These are phyloP conservation scores for Zosterops borbonicus DNA, from an alignment of 2,113 vertebrate genomes.

Conservation along the genomic window DNA sequence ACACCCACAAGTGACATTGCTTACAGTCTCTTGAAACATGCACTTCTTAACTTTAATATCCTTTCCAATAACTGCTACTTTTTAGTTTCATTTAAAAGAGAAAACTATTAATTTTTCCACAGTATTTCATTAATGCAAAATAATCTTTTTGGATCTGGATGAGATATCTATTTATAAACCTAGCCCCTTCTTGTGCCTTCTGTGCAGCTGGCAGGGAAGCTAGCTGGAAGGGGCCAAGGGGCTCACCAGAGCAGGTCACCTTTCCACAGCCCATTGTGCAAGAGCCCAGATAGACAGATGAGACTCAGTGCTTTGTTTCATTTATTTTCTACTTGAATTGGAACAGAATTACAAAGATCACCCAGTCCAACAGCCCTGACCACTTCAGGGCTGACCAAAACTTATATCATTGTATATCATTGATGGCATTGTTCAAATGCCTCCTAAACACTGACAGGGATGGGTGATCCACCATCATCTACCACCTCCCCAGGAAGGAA, in stretches of 20 bases:
- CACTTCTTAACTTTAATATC: neutral
- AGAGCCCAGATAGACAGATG: accelerated
- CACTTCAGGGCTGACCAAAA: neutral
- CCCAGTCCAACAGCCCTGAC: neutral
- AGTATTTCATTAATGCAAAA: neutral
- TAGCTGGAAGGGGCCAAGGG: neutral
- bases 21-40: neutral
- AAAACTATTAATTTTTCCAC: neutral
- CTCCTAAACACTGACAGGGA: neutral
- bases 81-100: neutral
- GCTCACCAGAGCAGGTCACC: neutral
- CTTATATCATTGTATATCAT: neutral
- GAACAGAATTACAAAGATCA: neutral
- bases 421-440: neutral
- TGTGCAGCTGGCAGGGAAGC: neutral
- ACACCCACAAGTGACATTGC: neutral
- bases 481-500: neutral
- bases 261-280: neutral
- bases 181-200: neutral
- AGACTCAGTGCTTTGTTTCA: neutral
- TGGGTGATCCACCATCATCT: neutral
- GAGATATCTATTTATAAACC: neutral
- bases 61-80: neutral
- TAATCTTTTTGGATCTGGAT: neutral
- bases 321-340: neutral